Evolutionary conservation across 2,113 vertebrate genomes (phyloP).

Genomic region (Oenanthe melanoleuca): DNA sequence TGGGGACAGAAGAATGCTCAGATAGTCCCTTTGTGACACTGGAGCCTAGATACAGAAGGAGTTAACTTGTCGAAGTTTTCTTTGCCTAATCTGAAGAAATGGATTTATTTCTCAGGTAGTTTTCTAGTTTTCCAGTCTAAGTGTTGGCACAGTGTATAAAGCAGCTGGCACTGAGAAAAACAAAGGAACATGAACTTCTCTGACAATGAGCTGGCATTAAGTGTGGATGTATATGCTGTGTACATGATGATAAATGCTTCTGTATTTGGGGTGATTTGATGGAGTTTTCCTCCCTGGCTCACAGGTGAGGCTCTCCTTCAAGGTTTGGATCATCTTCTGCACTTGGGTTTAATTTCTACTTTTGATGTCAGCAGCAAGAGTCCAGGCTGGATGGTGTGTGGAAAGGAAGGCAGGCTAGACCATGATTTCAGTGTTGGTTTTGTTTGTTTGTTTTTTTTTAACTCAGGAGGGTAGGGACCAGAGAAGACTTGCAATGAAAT

Average conservation of each 20-base stretch:
- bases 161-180: not conserved
- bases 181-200: not conserved
- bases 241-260: not conserved
- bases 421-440: too few relatives aligned
- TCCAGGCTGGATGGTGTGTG: rapidly evolving
- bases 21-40: not conserved
- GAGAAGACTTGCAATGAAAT: not conserved
- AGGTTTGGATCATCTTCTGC: not conserved
- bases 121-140: not conserved
- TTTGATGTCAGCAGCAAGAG: not conserved
- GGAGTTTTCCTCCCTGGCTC: not conserved
- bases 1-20: rapidly evolving
- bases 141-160: not conserved
- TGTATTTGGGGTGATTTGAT: rapidly evolving
- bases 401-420: too few relatives aligned
- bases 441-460: not conserved
- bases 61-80: not conserved
- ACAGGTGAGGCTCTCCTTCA: not conserved
- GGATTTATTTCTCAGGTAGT: not conserved
- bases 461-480: not conserved
- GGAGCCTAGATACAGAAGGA: not conserved
- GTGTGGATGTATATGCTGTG: too few relatives aligned
- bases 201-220: not conserved
- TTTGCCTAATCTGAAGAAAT: not conserved
- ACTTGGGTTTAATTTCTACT: not conserved